Evolutionary conservation across 2,113 vertebrate species (phyloP).

Genomic region (Plotosus lineatus): DNA sequence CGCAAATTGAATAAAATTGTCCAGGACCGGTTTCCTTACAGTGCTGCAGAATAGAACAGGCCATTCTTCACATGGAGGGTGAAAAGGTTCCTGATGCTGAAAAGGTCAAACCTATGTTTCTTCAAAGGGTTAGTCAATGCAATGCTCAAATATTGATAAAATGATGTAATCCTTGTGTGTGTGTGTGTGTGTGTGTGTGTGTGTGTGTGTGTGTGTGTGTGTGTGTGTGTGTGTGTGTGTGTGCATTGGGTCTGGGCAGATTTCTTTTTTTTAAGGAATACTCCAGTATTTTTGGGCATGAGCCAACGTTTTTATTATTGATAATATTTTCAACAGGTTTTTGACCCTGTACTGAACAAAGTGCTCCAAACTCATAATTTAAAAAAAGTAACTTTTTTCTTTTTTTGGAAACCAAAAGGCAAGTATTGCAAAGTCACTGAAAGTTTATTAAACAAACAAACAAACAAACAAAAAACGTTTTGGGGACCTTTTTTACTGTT

Average conservation of each 20-base stretch:
- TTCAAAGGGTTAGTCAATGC: constrained; percentile 31
- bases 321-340: neutral
- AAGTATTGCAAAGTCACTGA: neutral
- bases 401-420: neutral
- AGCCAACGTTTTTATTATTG: neutral
- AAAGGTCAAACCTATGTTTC: constrained; percentile 36
- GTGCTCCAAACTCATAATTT: neutral
- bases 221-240: neutral
- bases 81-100: constrained; percentile 32
- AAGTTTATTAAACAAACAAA: too few relatives aligned
- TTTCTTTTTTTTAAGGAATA: neutral
- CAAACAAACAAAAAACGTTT: too few relatives aligned
- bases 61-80: constrained; percentile 27
- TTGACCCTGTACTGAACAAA: neutral
- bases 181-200: constrained; percentile 13
- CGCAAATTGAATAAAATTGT: neutral
- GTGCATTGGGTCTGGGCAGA: neutral
- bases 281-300: neutral
- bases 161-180: neutral
- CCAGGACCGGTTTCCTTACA: constrained; percentile 12
- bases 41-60: neutral
- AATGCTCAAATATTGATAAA: constrained; percentile 36
- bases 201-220: constrained; percentile 2
- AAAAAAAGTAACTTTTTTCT: neutral
- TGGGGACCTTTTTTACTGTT: neutral